phyloP scores from a whole-genome alignment of 1,140 invertebrate genomes.

The Lethocerus indicus region DNA sequence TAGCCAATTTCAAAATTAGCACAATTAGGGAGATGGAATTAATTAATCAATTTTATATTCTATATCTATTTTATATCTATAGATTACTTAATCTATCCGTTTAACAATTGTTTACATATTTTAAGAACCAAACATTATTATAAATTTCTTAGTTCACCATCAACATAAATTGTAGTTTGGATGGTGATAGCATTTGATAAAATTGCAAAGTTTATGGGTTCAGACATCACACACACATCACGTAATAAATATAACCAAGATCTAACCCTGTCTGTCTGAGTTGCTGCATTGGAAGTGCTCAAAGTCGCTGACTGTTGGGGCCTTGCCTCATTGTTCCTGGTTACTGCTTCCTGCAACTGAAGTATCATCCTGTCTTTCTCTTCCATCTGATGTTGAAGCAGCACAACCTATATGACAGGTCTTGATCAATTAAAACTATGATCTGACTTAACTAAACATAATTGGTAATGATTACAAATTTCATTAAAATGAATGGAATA shows the following conservation, averaged over 20 bases:
- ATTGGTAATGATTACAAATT: neutral
- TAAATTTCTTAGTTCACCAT: neutral
- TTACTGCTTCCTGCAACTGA: conserved; percentile 35
- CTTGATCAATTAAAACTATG: neutral
- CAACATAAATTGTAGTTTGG: neutral
- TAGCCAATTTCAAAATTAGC: too few species aligned
- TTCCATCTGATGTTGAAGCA: conserved; percentile 39
- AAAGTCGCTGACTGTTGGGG: neutral
- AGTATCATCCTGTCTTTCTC: conserved; percentile 51
- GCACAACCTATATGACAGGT: conserved; percentile 20
- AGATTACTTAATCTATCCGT: neutral
- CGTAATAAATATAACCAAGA: neutral
- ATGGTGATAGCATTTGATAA: neutral
- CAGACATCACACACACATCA: neutral
- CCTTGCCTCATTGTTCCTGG: conserved; percentile 21
- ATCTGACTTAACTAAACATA: neutral
- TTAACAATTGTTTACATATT: neutral
- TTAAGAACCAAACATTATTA: neutral
- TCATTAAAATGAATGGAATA: neutral
- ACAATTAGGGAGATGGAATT: too few species aligned
- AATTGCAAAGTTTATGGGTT: neutral
- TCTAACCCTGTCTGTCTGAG: conserved; percentile 51
- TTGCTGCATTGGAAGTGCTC: conserved; percentile 38
- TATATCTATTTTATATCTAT: too few species aligned
- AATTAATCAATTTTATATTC: too few species aligned